Base-by-base conservation (phyloP, 2,797 vertebrate genomes). In the Amazonetta brasiliensis region DNA sequence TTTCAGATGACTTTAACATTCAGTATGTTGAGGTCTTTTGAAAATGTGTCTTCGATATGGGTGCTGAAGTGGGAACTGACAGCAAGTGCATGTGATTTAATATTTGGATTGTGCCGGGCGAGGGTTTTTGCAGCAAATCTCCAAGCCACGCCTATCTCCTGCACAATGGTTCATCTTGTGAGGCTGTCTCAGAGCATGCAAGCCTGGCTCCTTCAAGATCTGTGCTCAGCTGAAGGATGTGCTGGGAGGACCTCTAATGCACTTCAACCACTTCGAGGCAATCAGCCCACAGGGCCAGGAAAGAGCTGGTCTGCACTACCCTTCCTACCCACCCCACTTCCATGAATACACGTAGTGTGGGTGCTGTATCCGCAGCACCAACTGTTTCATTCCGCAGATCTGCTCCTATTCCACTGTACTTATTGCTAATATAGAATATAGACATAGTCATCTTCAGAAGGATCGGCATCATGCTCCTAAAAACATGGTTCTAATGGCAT, bases 131-230 rank as follows among this genome's bases (percentile, higher is more conserved):
- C 60, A 55, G 26, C 41, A 59, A 33, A 26, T 20, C 41, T 73
- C 35, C 21, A 62, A 4, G 31, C 15, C 35, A 30, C 0, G 0
- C 31, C 22, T 6, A 30, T 64, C 81, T 81, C 28, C 33, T 55
- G 5, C 35, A 43, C 21, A 35, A 6, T 31, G 10, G 18, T 31
- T 92, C 54, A 82, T 62, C 74, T 75, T 68, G 9, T 13, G 31
- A 81, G 60, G 8, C 54, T 63, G 6, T 4, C 14, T 77, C 5
- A 7, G 60, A 25, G 17, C 22, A 25, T 0, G 0, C 12, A 84
- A 81, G 64, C 7, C 16, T 2, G 2, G 0, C 11, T 75, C 8
- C 80, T 75, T 44, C 33, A 44, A 23, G 17, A 73, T 31, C 83
- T 14, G 7, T 0, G 0, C 5, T 58, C 15, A 52, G 8, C 15